A percentile compares a stretch with the other conserved stretches of the same genome.
These are phyloP conservation scores for Camponotus pennsylvanicus DNA, from an alignment of 1,140 invertebrate genomes.

Conservation along the genomic window DNA sequence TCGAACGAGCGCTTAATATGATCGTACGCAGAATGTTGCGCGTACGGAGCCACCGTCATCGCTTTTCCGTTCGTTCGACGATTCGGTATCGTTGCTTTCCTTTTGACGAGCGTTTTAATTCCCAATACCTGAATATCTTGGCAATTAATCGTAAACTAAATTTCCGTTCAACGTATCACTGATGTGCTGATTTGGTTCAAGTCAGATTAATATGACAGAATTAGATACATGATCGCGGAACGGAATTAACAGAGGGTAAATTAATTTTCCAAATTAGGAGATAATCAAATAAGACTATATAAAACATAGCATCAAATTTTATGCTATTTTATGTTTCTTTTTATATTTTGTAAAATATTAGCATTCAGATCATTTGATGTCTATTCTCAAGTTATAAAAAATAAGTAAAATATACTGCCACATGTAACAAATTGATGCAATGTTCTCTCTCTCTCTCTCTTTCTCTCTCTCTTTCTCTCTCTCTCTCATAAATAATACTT, in stretches of 20 bases:
- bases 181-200: not conserved
- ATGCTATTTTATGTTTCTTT: not conserved
- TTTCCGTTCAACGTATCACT: conserved; percentile 1
- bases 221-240: conserved; percentile 9
- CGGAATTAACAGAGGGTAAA: conserved; percentile 30
- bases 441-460: not conserved
- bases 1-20: conserved; percentile 30
- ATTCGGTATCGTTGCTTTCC: not conserved
- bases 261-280: conserved; percentile 37
- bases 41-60: not conserved
- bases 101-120: not conserved
- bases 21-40: not conserved
- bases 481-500: not conserved
- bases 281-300: conserved; percentile 12
- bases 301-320: not conserved
- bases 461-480: no score
- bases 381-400: no score
- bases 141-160: conserved; percentile 11
- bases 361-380: not conserved
- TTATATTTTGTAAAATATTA: conserved; percentile 31
- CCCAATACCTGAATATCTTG: no score
- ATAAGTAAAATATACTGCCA: not conserved
- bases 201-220: not conserved
- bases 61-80: not conserved
- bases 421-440: not conserved